Conservation (phyloP, 2,113 vertebrate genomes). For the Deroptyus accipitrinus region DNA sequence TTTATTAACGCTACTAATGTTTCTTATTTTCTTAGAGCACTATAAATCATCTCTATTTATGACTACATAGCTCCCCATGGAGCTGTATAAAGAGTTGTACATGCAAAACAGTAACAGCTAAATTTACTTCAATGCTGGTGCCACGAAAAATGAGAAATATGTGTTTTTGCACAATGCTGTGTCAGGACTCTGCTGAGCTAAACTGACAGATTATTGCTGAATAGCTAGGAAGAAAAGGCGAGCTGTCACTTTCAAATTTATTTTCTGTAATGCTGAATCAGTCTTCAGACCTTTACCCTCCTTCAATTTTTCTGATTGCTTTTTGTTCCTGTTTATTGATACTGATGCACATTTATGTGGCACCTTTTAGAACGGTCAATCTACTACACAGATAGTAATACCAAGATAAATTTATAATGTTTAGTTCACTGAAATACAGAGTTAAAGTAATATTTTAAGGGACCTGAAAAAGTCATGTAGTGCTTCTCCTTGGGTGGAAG, state of each 20-base stretch:
- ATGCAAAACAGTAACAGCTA: not conserved
- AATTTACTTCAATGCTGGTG: not conserved
- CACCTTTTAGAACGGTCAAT: not conserved
- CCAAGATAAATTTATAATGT: not conserved
- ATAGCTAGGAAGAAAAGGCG: not conserved
- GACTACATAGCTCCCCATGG: not conserved
- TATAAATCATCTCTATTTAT: not conserved
- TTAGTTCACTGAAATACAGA: not conserved
- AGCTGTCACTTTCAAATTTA: not conserved
- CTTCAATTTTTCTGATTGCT: not conserved
- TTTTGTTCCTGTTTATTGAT: slow-evolving; percentile 15
- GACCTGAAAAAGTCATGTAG: not conserved
- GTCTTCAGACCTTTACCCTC: not conserved
- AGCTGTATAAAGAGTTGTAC: not conserved
- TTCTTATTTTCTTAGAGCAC: not conserved
- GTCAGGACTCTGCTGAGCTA: not conserved
- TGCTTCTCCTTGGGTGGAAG: not conserved
- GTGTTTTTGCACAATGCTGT: not conserved
- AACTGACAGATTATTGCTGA: not conserved
- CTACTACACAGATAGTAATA: not conserved
- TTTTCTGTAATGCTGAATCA: not conserved
- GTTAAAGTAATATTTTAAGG: not conserved
- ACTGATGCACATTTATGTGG: not conserved
- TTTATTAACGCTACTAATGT: slow-evolving; percentile 14
- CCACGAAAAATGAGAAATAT: not conserved